These are phyloP conservation scores for Anoura caudifer DNA, from an alignment of 2,113 vertebrate genomes.

Conservation along the genomic window DNA sequence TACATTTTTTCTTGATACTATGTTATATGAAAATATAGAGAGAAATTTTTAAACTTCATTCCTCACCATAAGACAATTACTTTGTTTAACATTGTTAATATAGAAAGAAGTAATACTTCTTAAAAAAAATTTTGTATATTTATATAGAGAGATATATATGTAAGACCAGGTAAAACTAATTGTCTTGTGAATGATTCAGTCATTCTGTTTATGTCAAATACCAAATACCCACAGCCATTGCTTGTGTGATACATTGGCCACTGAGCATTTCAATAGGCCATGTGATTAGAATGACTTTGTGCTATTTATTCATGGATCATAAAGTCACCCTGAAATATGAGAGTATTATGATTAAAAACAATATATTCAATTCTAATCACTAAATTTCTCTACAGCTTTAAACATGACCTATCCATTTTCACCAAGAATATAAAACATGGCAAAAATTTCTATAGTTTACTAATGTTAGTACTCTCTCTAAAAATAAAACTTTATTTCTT, in stretches of 20 bases:
- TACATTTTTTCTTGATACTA: background rate
- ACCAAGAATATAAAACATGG: background rate
- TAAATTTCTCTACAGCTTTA: conserved; percentile 55
- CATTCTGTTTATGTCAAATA: background rate
- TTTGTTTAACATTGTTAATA: background rate
- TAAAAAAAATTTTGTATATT: background rate
- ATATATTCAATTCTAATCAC: conserved; percentile 30
- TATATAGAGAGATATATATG: background rate
- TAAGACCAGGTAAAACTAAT: background rate
- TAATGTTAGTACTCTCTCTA: conserved; percentile 5
- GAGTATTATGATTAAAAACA: background rate
- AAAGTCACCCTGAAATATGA: background rate
- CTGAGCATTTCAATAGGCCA: background rate
- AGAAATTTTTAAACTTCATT: background rate
- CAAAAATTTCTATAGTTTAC: conserved; percentile 58
- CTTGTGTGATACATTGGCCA: background rate
- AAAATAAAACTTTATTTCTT: conserved; percentile 70
- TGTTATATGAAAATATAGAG: background rate
- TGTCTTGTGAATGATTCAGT: background rate
- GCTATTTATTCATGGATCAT: background rate
- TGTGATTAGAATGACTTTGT: background rate
- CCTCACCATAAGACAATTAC: background rate
- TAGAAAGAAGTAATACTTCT: background rate
- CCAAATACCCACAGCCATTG: background rate
- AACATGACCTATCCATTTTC: conserved; percentile 57